Evolutionary conservation across 2,113 vertebrate genomes (phyloP).

Genomic region (Ictidomys tridecemlineatus): DNA sequence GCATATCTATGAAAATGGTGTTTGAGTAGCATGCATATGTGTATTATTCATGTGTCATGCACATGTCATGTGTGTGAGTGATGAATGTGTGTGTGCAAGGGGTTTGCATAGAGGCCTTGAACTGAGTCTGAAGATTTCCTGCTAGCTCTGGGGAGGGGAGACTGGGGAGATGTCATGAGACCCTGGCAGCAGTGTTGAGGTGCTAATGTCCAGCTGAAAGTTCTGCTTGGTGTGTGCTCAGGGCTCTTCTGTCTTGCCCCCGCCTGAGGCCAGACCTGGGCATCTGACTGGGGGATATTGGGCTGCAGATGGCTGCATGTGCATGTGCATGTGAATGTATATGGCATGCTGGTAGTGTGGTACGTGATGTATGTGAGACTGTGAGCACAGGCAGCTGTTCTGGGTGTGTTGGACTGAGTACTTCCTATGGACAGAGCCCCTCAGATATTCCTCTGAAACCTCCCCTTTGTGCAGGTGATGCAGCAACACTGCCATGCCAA

Average conservation of each 20-base stretch:
- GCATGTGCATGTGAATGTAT: background rate
- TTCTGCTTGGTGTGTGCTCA: background rate
- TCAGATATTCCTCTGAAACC: background rate
- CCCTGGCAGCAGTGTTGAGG: background rate
- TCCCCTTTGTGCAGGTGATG: background rate
- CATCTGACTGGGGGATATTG: background rate
- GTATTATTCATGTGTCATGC: background rate
- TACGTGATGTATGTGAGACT: background rate
- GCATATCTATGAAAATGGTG: background rate
- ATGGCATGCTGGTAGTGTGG: background rate
- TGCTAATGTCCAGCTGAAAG: no score
- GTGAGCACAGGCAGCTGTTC: background rate
- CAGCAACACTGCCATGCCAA: no score
- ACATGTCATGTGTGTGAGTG: background rate
- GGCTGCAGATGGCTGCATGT: background rate
- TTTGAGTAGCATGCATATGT: background rate
- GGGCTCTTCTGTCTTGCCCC: background rate
- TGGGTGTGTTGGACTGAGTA: background rate
- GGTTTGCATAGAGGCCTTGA: background rate
- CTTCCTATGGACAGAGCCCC: background rate
- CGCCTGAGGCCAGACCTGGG: background rate
- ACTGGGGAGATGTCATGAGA: background rate
- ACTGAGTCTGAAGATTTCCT: background rate
- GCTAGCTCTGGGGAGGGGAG: background rate
- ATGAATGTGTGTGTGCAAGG: background rate